These are phyloP conservation scores for Acrocyrtus sp. DNA, from an alignment of 2,888 invertebrate species.

Conservation along the genomic window DNA sequence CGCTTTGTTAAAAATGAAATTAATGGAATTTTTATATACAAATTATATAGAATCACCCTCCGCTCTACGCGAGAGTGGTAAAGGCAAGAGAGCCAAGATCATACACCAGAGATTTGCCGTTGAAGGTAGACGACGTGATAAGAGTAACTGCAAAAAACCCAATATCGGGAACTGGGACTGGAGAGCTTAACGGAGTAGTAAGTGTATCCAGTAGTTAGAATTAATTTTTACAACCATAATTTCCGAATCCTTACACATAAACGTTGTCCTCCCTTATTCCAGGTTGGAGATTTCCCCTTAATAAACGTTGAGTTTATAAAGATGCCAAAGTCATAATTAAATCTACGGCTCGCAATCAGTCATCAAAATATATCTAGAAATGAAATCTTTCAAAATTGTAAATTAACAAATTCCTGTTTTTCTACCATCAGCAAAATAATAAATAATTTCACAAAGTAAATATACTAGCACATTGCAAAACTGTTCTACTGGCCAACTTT, in stretches of 20 bases:
- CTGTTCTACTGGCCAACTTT: too few species aligned
- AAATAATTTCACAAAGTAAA: too few species aligned
- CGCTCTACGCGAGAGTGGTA: slow-evolving; percentile 90
- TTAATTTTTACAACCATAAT: neutral
- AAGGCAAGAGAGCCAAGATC: slow-evolving; percentile 95
- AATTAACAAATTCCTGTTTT: too few species aligned
- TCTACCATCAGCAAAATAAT: too few species aligned
- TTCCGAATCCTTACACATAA: neutral
- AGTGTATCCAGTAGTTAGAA: neutral
- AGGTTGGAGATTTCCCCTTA: slow-evolving; percentile 89
- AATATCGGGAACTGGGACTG: slow-evolving; percentile 68
- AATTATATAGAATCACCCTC: slow-evolving; percentile 78
- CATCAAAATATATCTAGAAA: too few species aligned
- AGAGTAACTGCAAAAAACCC: slow-evolving; percentile 79
- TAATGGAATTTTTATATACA: neutral
- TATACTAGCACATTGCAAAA: too few species aligned
- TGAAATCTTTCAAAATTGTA: too few species aligned
- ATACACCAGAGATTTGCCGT: slow-evolving; percentile 92
- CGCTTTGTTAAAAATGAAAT: neutral
- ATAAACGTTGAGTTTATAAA: slow-evolving; percentile 92
- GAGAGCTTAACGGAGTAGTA: slow-evolving; percentile 92
- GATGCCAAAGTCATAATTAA: slow-evolving; percentile 15
- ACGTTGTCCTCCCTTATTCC: neutral
- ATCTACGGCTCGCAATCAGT: too few species aligned
- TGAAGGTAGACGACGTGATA: slow-evolving; percentile 94